phyloP scores from a whole-genome alignment of 1,140 invertebrate species.

The Brachionus rotundiformis region DNA sequence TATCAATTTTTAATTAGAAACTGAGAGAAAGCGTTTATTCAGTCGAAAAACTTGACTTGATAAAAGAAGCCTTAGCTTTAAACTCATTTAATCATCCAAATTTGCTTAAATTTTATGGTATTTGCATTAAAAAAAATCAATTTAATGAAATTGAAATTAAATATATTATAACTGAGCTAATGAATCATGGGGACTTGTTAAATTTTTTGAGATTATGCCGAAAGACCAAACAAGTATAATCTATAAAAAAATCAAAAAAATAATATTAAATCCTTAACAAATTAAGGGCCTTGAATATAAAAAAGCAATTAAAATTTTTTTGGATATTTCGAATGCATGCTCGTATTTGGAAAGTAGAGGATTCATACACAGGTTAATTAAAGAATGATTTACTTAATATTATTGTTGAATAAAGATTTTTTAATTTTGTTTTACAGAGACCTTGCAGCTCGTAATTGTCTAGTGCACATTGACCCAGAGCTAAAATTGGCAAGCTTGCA shows the following conservation, averaged over 20 bases:
- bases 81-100: conserved; percentile 42
- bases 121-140: neutral
- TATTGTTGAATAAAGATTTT: neutral
- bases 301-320: conserved; percentile 22
- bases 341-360: conserved; percentile 18
- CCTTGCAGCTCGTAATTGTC: conserved; percentile 45
- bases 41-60: conserved; percentile 34
- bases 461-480: neutral
- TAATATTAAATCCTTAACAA: neutral
- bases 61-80: conserved; percentile 42
- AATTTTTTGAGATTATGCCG: conserved; percentile 3
- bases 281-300: neutral
- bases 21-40: neutral
- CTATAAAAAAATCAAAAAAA: neutral
- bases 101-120: conserved; percentile 32
- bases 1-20: neutral
- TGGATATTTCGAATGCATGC: conserved; percentile 35
- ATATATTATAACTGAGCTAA: conserved; percentile 28
- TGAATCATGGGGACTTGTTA: conserved; percentile 39
- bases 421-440: conserved; percentile 45
- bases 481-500: neutral
- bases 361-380: conserved; percentile 46
- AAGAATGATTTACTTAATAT: neutral
- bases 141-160: conserved; percentile 15
- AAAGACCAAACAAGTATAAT: neutral